Evolutionary conservation across 2,888 invertebrate genomes (phyloP).

Genomic region (Sialis lutaria): DNA sequence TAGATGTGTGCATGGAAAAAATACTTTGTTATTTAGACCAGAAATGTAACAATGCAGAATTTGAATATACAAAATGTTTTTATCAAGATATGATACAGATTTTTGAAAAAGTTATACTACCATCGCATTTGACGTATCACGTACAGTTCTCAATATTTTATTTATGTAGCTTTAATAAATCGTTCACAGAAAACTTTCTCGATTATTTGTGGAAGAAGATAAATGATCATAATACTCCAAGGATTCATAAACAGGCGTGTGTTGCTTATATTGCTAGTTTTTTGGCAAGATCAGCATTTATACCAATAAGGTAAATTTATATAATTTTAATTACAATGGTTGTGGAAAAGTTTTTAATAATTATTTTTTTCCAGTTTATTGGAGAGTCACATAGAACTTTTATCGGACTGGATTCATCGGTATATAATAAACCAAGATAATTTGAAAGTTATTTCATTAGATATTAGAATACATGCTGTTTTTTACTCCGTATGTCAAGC

Average conservation of each 20-base stretch:
- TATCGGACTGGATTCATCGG: conserved; percentile 69
- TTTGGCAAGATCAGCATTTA: conserved; percentile 45
- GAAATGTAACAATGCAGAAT: conserved; percentile 30
- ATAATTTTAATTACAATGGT: too few relatives aligned
- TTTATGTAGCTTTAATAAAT: conserved; percentile 42
- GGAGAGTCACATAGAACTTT: conserved; percentile 44
- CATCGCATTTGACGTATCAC: conserved; percentile 67
- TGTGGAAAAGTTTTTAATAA: conserved; percentile 7
- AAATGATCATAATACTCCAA: conserved; percentile 42
- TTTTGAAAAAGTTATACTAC: conserved; percentile 67
- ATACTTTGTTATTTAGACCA: conserved; percentile 50
- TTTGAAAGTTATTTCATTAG: conserved; percentile 31
- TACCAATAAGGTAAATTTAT: conserved; percentile 37
- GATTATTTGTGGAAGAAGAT: conserved; percentile 57
- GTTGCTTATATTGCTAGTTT: conserved; percentile 62
- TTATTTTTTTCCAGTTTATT: conserved; percentile 33
- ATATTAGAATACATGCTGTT: conserved; percentile 59
- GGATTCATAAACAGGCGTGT: conserved; percentile 46
- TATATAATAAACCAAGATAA: conserved; percentile 57
- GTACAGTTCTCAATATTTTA: conserved; percentile 64
- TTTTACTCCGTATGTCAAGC: conserved; percentile 89
- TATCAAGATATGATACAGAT: conserved; percentile 43
- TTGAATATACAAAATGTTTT: conserved; percentile 36
- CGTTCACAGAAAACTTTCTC: conserved; percentile 43
- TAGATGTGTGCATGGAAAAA: conserved; percentile 65